A percentile compares a stretch with the other conserved stretches of the same genome.
Conservation (phyloP, 2,888 invertebrate species). For the Drosophila colorata region DNA sequence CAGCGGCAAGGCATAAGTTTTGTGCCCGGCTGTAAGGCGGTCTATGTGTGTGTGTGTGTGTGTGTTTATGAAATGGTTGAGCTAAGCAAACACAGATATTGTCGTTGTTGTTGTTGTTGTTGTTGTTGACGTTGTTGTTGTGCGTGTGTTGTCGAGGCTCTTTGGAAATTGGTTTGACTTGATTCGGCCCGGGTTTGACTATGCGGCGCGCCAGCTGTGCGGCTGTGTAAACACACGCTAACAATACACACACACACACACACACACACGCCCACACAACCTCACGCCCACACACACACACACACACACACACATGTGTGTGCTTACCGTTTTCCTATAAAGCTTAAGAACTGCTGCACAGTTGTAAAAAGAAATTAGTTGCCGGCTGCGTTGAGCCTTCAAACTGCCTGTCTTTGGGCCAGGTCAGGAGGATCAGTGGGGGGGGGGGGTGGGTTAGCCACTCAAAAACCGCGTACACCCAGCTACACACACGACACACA, state of each 20-base stretch:
- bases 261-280: conserved; percentile 30
- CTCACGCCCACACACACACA: conserved; percentile 7
- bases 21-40: conserved; percentile 32
- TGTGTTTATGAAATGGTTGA: conserved; percentile 44
- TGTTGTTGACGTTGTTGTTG: conserved; percentile 17
- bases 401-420: conserved; percentile 18
- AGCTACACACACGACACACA: conserved; percentile 1
- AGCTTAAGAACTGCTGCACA: conserved; percentile 74
- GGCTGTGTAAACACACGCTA: conserved; percentile 50
- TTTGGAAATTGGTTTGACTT: conserved; percentile 74
- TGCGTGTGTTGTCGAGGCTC: conserved; percentile 33
- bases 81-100: conserved; percentile 60
- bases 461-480: conserved; percentile 47
- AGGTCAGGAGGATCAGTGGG: conserved; percentile 24
- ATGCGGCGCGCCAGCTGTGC: conserved; percentile 68
- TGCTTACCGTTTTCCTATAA: conserved; percentile 50
- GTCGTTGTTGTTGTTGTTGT: conserved; percentile 23
- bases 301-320: conserved; percentile 5
- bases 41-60: conserved; percentile 17
- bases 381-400: conserved; percentile 31
- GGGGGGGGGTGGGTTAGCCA: conserved; percentile 6
- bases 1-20: conserved; percentile 74
- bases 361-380: conserved; percentile 80
- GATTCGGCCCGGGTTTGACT: conserved; percentile 31
- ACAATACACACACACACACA: conserved; percentile 10